Evolutionary conservation across 2,888 invertebrate genomes (phyloP), one percentile per base, ranked within the genome.

Genomic region (Cyclophora albipunctata): DNA sequence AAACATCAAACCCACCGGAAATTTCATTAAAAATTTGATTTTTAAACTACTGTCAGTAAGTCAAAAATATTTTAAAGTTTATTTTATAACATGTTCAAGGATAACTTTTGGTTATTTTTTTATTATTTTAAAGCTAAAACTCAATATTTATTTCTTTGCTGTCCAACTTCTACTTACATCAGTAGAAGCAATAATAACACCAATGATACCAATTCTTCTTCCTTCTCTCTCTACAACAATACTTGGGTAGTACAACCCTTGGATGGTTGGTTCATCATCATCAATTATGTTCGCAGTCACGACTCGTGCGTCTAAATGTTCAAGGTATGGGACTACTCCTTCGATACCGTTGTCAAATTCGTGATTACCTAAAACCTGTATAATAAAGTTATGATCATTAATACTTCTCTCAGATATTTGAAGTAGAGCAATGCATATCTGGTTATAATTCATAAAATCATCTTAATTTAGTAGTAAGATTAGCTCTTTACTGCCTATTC

Each of bases 361-460:
- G 69, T 97, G 96, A 71, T 96, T 96, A 2, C 96, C 96, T 44
- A 96, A 73, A 0, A 94, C 93, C 95, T 96, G 71, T 37, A 34
- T 3, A 43, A 43, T 43, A 34, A 43, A 42, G 7, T 20, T 20
- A 20, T 20, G 20, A 20, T 20, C n/a, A n/a, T n/a, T n/a, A n/a
- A n/a, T n/a, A n/a, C n/a, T n/a, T n/a, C n/a, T n/a, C n/a, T n/a
- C n/a, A n/a, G n/a, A n/a, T n/a, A n/a, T n/a, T n/a, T n/a, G n/a
- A n/a, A 20, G 20, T 20, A 20, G n/a, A 20, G 20, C 20, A 20
- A 20, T 20, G 20, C 20, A 20, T 20, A 20, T 20, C 20, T 20
- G 20, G 20, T 20, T 20, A 20, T 20, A 20, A 20, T 20, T 20
- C 20, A 20, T 20, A 20, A 20, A 20, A 20, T 20, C 20, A 20